A percentile compares a stretch with the other conserved stretches of the same genome.
Conservation (phyloP, 1,140 invertebrate species). For the Scaptodrosophila lebanonensis region DNA sequence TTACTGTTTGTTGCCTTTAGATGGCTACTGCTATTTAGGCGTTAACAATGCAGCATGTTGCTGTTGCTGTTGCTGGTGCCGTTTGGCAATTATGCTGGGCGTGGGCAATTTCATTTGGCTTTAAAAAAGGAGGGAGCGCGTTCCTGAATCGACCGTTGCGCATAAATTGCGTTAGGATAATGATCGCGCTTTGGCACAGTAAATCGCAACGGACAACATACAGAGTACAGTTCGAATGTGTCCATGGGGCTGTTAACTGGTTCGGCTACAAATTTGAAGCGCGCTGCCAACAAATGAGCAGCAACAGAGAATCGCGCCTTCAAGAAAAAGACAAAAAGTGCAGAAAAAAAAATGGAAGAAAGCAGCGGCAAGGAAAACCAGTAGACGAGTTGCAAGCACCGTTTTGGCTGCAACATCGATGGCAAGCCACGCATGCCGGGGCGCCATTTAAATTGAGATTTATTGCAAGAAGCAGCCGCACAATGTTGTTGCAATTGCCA, state of each 20-base stretch:
- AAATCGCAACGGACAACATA: constrained; percentile 69
- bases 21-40: constrained; percentile 22
- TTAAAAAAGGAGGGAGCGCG: too few relatives aligned
- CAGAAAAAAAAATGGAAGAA: constrained; percentile 32
- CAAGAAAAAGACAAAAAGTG: constrained; percentile 1
- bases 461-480: constrained; percentile 61
- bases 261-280: constrained; percentile 71
- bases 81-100: constrained; percentile 66
- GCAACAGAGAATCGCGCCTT: constrained; percentile 9
- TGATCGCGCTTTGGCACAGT: constrained; percentile 74
- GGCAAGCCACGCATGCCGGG: constrained; percentile 65
- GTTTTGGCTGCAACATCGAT: constrained; percentile 48
- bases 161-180: constrained; percentile 77
- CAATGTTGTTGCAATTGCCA: constrained; percentile 1
- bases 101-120: constrained; percentile 28
- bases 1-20: constrained; percentile 29
- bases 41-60: constrained; percentile 44
- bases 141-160: constrained; percentile 39
- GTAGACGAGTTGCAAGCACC: constrained; percentile 54
- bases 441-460: constrained; percentile 77
- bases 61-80: constrained; percentile 29
- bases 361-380: constrained; percentile 65
- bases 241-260: constrained; percentile 46
- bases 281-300: constrained; percentile 63
- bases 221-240: constrained; percentile 63